phyloP scores from a whole-genome alignment of 64 coral and sea anemone genomes.

The Pocillopora verrucosa region DNA sequence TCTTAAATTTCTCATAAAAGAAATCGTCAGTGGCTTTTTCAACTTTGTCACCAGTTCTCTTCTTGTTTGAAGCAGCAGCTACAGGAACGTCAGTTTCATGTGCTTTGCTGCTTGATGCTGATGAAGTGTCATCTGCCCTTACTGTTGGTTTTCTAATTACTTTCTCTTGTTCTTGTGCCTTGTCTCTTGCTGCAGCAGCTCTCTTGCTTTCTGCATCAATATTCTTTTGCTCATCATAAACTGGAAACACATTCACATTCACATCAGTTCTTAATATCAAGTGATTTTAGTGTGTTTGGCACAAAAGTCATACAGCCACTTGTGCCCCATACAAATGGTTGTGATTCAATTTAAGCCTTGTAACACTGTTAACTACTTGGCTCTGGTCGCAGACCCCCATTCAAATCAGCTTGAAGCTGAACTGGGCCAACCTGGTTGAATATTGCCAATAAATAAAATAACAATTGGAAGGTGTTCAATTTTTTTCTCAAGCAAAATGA shows the following conservation, averaged over 20 bases:
- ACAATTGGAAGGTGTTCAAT: too few relatives aligned
- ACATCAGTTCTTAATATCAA: neutral
- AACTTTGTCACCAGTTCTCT: constrained; percentile 73
- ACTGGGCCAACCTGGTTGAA: too few relatives aligned
- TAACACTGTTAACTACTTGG: neutral
- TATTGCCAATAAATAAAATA: too few relatives aligned
- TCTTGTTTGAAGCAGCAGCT: constrained; percentile 31
- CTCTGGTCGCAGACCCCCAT: too few relatives aligned
- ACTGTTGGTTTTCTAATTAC: constrained; percentile 72
- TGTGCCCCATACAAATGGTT: too few relatives aligned
- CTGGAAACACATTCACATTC: constrained; percentile 37
- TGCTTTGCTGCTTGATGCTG: constrained; percentile 56
- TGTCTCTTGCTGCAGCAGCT: constrained; percentile 70
- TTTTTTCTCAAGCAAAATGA: too few relatives aligned
- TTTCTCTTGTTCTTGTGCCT: constrained; percentile 67
- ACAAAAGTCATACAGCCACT: too few relatives aligned
- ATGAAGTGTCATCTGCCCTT: constrained; percentile 42
- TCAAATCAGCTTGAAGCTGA: too few relatives aligned
- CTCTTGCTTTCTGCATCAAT: constrained; percentile 89
- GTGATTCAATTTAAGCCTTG: too few relatives aligned
- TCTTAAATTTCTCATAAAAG: constrained; percentile 99
- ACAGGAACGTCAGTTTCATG: constrained; percentile 28
- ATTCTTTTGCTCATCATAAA: constrained; percentile 92
- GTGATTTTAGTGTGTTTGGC: neutral
- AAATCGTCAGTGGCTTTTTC: constrained; percentile 99